Evolutionary conservation across 2,888 invertebrate genomes (phyloP).

Genomic region (Corbicula japonica): DNA sequence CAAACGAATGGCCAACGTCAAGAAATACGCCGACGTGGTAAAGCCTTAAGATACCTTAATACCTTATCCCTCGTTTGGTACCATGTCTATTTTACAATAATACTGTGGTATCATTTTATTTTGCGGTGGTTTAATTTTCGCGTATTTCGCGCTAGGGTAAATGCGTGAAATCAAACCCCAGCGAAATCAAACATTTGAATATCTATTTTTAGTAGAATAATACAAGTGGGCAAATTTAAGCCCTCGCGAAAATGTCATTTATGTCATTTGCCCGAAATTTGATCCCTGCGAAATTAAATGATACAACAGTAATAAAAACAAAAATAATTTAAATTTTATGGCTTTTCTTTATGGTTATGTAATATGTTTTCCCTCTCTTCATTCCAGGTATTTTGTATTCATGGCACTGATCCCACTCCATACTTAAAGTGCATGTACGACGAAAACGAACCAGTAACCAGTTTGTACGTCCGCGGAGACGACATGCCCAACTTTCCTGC

Average conservation of each 20-base stretch:
- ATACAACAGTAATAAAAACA: neutral
- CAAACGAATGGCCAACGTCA: slow-evolving; percentile 81
- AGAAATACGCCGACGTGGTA: slow-evolving; percentile 81
- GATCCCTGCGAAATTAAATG: no score
- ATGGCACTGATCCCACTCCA: slow-evolving; percentile 80
- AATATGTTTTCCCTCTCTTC: neutral
- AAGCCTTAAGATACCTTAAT: slow-evolving; percentile 19
- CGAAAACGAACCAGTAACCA: slow-evolving; percentile 65
- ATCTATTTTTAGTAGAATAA: no score
- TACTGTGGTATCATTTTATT: no score
- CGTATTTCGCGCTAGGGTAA: no score
- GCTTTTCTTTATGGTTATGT: neutral
- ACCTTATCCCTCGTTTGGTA: neutral
- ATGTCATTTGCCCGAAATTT: no score
- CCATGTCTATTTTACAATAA: neutral
- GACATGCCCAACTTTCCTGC: slow-evolving; percentile 84
- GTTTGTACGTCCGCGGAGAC: slow-evolving; percentile 82
- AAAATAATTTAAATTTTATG: neutral
- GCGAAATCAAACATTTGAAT: no score
- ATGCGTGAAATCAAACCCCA: no score
- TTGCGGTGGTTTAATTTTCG: no score
- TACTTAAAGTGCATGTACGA: slow-evolving; percentile 78
- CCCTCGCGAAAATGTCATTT: no score
- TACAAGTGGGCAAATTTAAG: no score
- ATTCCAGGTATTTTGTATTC: slow-evolving; percentile 80